Base-by-base conservation (phyloP, 2,888 invertebrate genomes). In the Diaprepes abbreviatus region DNA sequence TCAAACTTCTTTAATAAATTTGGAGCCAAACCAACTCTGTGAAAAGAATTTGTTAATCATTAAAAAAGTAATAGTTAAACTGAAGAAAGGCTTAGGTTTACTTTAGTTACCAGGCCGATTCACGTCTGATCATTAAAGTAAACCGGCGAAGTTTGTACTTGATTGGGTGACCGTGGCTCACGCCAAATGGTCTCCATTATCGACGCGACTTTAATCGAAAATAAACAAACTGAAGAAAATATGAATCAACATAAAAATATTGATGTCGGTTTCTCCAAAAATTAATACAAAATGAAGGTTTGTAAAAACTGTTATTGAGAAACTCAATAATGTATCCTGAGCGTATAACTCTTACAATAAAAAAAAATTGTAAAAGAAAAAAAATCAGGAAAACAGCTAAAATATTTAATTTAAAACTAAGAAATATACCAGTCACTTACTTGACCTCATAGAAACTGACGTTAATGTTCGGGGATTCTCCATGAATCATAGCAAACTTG, bases 401-500 rank as follows among this genome's bases (percentile, higher is more conserved):
- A 14, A 31, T 50, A 24, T 24, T 54, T 40, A 40, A 60, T 6
- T 28, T 50, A 14, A 1, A 50, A 50, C 12, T 12, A 38, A 52
- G 1, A 48, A 6, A 65, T 19, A 38, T 59, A 59, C 38, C 59
- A 17, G n/a, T n/a, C n/a, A 65, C 67, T 55, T 66, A 69, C 66
- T 72, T 73, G 0, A 95, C 92, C 84, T 94, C 94, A 79, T 96
- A 98, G 85, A 98, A 97, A 79, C 95, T 95, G 19, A 97, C 96
- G 77, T 88, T 91, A 48, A 93, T 92, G 78, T 93, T 94, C 0
- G 92, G 90, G 57, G 88, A 87, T 81, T 98, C 98, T 0, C 98
- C 98, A 76, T 98, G 97, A 73, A 99, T 97, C 64, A 98, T 96
- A 0, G 96, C 93, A 84, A 99, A 98, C 82, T 97, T 98, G 54